Conservation (phyloP, 2,888 invertebrate genomes). For the Drosophila quinaria region DNA sequence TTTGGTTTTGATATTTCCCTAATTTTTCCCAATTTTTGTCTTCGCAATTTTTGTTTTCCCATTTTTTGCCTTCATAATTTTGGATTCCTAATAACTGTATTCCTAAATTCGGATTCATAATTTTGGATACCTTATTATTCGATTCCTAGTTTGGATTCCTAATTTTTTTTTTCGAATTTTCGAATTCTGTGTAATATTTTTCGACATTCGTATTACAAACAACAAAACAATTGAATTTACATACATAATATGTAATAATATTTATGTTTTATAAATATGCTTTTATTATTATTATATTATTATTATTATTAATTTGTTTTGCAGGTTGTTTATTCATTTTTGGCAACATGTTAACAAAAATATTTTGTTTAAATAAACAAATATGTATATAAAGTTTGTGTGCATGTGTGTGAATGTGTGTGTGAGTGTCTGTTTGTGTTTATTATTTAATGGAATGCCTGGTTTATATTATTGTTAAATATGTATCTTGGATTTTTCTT, state of each 20-base stretch:
- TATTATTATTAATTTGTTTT: conserved; percentile 47
- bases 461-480: conserved; percentile 47
- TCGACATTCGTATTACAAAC: not conserved
- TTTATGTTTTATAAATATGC: conserved; percentile 53
- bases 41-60: too few relatives aligned
- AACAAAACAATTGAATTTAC: conserved; percentile 4
- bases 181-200: too few relatives aligned
- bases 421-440: conserved; percentile 15
- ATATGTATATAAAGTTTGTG: conserved; percentile 35
- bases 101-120: too few relatives aligned
- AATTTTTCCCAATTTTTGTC: too few relatives aligned
- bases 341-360: conserved; percentile 74
- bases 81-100: too few relatives aligned
- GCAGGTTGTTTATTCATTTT: conserved; percentile 50
- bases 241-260: not conserved
- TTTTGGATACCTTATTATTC: too few relatives aligned
- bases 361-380: conserved; percentile 62
- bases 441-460: conserved; percentile 45
- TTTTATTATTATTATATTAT: conserved; percentile 42
- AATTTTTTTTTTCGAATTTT: too few relatives aligned
- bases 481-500: conserved; percentile 11
- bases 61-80: too few relatives aligned
- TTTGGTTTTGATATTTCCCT: too few relatives aligned
- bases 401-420: conserved; percentile 22
- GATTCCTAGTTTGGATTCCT: too few relatives aligned